Evolutionary conservation across 2,113 vertebrate genomes (phyloP).

Genomic region (Heterotis niloticus): DNA sequence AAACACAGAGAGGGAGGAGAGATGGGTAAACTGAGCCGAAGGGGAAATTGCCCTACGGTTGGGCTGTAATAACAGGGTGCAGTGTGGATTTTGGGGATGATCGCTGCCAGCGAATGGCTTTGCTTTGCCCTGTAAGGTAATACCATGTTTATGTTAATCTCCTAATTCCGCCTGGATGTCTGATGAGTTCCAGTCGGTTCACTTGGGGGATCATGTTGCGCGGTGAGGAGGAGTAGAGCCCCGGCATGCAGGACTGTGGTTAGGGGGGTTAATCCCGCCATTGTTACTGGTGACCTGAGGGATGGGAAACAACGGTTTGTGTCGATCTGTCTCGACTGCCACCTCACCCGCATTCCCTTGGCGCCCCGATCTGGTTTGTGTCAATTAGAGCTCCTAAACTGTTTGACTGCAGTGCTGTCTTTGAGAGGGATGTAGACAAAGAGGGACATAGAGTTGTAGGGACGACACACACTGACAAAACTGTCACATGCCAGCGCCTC

Average conservation of each 20-base stretch:
- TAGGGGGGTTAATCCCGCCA: not conserved
- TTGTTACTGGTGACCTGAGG: not conserved
- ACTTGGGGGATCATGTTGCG: slow-evolving; percentile 28
- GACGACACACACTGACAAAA: too few relatives aligned
- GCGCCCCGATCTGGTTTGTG: too few relatives aligned
- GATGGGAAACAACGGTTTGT: not conserved
- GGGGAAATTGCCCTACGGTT: not conserved
- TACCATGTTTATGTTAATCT: slow-evolving; percentile 45
- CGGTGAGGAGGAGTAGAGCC: not conserved
- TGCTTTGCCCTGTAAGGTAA: slow-evolving; percentile 30
- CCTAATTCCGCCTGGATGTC: slow-evolving; percentile 40
- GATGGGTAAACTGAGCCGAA: not conserved
- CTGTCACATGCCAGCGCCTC: too few relatives aligned
- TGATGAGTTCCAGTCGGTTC: slow-evolving; percentile 46
- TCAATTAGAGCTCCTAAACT: too few relatives aligned
- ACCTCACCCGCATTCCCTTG: too few relatives aligned
- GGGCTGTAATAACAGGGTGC: not conserved
- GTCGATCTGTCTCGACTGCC: not conserved
- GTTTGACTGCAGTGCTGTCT: too few relatives aligned
- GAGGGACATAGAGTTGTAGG: too few relatives aligned
- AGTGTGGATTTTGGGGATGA: not conserved
- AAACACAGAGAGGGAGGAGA: not conserved
- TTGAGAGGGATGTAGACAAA: too few relatives aligned
- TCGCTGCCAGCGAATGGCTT: slow-evolving; percentile 7
- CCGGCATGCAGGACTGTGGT: not conserved